phyloP scores from a whole-genome alignment of 2,113 vertebrate species.

The Sphyrna mokarran region DNA sequence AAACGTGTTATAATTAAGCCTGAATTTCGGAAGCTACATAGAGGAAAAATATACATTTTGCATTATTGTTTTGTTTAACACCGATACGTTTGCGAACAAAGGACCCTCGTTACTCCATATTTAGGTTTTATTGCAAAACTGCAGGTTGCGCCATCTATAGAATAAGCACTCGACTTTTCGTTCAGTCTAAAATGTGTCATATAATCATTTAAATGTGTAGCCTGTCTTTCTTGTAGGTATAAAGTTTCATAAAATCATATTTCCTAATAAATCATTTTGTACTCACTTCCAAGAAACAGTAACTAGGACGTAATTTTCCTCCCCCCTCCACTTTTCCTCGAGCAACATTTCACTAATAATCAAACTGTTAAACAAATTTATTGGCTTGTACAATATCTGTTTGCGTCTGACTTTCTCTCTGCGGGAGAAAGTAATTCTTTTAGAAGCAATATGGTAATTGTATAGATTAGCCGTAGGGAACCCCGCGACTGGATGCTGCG shows the following conservation, averaged over 20 bases:
- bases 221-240: not conserved
- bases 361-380: not conserved
- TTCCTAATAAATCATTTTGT: not conserved
- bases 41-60: not conserved
- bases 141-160: slow-evolving; percentile 36
- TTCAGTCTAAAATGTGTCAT: not conserved
- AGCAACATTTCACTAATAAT: not conserved
- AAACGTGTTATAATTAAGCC: not conserved
- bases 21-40: not conserved
- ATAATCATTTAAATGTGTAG: not conserved
- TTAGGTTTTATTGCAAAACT: slow-evolving; percentile 35
- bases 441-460: slow-evolving; percentile 12
- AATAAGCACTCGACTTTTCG: slow-evolving; percentile 12
- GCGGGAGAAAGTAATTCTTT: slow-evolving; percentile 27
- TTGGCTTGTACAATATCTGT: not conserved
- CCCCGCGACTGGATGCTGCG: not conserved
- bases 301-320: not conserved
- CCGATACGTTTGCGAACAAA: not conserved
- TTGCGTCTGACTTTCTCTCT: not conserved
- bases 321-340: not conserved
- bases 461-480: slow-evolving; percentile 13
- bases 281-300: not conserved
- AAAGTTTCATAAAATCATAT: not conserved
- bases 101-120: slow-evolving; percentile 34
- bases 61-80: slow-evolving; percentile 4